Percentiles rank a stretch among this genome's conserved stretches.
Conservation (phyloP, 2,797 vertebrate species). For the Argyrosomus regius region DNA sequence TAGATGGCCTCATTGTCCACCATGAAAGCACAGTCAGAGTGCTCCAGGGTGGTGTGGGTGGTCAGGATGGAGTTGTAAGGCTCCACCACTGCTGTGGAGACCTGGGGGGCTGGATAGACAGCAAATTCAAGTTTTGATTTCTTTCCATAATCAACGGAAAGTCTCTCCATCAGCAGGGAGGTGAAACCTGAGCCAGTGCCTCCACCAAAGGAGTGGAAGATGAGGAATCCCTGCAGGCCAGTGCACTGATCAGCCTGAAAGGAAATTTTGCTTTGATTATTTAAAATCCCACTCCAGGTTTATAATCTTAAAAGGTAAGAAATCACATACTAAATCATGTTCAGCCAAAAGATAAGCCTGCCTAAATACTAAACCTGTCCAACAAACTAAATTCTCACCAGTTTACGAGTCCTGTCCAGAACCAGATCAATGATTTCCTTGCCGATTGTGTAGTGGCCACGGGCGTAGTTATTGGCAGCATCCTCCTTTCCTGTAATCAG, state of each 20-base stretch:
- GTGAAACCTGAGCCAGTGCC: slow-evolving; percentile 92
- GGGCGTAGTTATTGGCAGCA: slow-evolving; percentile 87
- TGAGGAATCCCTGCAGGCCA: slow-evolving; percentile 89
- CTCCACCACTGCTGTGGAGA: slow-evolving; percentile 92
- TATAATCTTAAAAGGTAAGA: no score
- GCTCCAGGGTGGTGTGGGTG: slow-evolving; percentile 88
- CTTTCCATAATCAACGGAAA: slow-evolving; percentile 93
- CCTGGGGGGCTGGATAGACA: slow-evolving; percentile 90
- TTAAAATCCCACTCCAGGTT: not conserved
- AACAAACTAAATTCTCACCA: slow-evolving; percentile 71
- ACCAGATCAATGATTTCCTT: slow-evolving; percentile 87
- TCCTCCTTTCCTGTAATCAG: slow-evolving; percentile 88
- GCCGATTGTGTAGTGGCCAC: slow-evolving; percentile 87
- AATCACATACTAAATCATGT: not conserved
- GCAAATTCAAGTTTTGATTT: slow-evolving; percentile 93
- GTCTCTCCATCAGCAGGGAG: slow-evolving; percentile 92
- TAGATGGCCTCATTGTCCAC: slow-evolving; percentile 94
- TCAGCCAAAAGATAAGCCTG: not conserved
- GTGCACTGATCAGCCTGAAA: slow-evolving; percentile 90
- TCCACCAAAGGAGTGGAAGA: slow-evolving; percentile 89
- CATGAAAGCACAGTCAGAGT: slow-evolving; percentile 87
- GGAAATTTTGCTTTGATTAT: not conserved
- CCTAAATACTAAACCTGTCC: not conserved
- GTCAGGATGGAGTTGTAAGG: slow-evolving; percentile 93
- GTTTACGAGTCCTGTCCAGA: slow-evolving; percentile 85